phyloP scores from a whole-genome alignment of 1,140 invertebrate genomes.

The Pissodes strobi region DNA sequence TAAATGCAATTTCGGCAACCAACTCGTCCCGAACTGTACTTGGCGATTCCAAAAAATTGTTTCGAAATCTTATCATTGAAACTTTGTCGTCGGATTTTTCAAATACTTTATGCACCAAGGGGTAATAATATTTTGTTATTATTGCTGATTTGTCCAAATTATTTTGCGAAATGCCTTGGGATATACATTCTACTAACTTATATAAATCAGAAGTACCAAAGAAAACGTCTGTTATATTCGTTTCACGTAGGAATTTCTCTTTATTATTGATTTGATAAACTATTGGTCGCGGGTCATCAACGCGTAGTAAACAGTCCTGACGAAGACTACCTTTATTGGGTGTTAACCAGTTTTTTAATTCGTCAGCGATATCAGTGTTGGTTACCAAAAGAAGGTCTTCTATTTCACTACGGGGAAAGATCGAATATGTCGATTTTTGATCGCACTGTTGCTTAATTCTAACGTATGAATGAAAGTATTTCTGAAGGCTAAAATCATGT shows the following conservation, averaged over 20 bases:
- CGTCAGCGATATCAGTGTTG: background rate
- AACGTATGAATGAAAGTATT: conserved; percentile 1
- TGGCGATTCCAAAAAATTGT: too few relatives aligned
- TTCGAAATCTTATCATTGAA: too few relatives aligned
- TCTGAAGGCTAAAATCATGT: background rate
- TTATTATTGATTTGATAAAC: too few relatives aligned
- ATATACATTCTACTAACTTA: too few relatives aligned
- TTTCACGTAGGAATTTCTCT: too few relatives aligned
- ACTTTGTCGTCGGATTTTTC: background rate
- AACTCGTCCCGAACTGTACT: background rate
- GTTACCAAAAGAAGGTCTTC: background rate
- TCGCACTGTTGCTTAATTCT: background rate
- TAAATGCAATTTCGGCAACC: background rate
- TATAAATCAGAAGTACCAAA: too few relatives aligned
- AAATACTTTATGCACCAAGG: background rate
- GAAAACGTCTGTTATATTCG: too few relatives aligned
- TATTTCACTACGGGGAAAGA: background rate
- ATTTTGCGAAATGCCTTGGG: background rate
- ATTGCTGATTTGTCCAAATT: background rate
- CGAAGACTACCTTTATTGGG: background rate
- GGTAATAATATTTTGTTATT: background rate
- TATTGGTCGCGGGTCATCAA: background rate
- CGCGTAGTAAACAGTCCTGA: background rate
- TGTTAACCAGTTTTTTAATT: background rate
- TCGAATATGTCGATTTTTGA: background rate